Percentiles rank a stretch among this genome's conserved stretches.
Conservation (phyloP, 2,888 invertebrate genomes). For the Nezara viridula region DNA sequence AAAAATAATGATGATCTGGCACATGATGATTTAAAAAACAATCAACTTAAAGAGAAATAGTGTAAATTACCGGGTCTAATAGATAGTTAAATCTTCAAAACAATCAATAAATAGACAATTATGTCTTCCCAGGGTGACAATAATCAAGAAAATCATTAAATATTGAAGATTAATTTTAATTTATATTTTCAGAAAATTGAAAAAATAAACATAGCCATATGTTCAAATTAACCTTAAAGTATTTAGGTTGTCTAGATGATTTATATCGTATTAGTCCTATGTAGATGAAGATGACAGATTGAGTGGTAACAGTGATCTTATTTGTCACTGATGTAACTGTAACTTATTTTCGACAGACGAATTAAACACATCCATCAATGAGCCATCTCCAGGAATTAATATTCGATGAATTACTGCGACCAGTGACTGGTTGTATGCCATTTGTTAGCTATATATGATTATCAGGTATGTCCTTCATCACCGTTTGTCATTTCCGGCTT, state of each 20-base stretch:
- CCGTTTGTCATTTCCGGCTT: background rate
- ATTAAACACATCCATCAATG: slow-evolving; percentile 44
- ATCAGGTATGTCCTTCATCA: slow-evolving; percentile 27
- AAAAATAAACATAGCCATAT: background rate
- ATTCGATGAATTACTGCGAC: slow-evolving; percentile 15
- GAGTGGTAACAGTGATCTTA: background rate
- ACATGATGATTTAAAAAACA: too few relatives aligned
- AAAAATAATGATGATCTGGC: too few relatives aligned
- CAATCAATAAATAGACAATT: too few relatives aligned
- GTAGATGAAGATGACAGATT: slow-evolving; percentile 13
- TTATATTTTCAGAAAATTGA: too few relatives aligned
- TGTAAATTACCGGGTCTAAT: too few relatives aligned
- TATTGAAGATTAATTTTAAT: too few relatives aligned
- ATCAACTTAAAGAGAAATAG: too few relatives aligned
- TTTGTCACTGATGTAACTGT: slow-evolving; percentile 12
- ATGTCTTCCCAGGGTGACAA: too few relatives aligned
- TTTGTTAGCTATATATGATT: slow-evolving; percentile 40
- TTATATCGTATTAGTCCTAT: background rate
- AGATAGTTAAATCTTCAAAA: too few relatives aligned
- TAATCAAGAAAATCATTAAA: too few relatives aligned
- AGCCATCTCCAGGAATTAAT: slow-evolving; percentile 32
- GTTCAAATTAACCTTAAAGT: background rate
- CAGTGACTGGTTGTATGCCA: slow-evolving; percentile 40
- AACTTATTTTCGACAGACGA: background rate
- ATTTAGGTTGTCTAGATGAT: background rate